phyloP scores from a whole-genome alignment of 1,140 invertebrate species.

The Tetraneura akinire region DNA sequence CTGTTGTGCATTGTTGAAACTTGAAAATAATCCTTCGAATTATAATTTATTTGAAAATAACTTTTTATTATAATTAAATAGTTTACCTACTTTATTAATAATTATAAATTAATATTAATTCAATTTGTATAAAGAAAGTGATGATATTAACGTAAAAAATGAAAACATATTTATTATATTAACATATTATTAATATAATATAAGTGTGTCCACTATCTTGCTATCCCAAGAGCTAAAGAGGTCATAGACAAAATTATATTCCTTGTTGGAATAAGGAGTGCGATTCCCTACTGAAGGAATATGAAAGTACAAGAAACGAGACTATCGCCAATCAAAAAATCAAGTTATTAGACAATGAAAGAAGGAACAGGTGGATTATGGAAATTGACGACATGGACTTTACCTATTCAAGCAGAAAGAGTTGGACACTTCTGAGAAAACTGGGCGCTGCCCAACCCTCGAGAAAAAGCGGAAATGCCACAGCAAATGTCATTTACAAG shows the following conservation, averaged over 20 bases:
- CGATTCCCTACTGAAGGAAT: background rate
- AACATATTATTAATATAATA: too few relatives aligned
- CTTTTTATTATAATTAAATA: too few relatives aligned
- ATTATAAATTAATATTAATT: too few relatives aligned
- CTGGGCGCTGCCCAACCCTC: background rate
- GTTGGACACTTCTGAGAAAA: background rate
- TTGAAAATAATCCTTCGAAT: too few relatives aligned
- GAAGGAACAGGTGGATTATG: background rate
- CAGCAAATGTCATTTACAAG: background rate
- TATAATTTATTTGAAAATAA: too few relatives aligned
- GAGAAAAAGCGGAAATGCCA: background rate
- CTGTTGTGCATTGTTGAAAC: too few relatives aligned
- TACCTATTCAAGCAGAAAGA: background rate
- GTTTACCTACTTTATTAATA: too few relatives aligned
- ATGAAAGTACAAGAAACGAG: background rate
- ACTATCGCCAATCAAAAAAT: background rate
- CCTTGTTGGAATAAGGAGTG: slow-evolving; percentile 3
- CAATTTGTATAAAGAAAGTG: too few relatives aligned
- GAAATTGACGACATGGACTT: background rate
- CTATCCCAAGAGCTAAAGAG: background rate
- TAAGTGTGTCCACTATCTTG: too few relatives aligned
- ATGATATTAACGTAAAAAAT: too few relatives aligned
- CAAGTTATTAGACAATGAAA: background rate
- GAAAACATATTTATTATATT: too few relatives aligned
- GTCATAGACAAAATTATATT: background rate